Percentiles rank a stretch among this genome's conserved stretches.
phyloP scores from a whole-genome alignment of 1,140 invertebrate genomes.

The Drosophila nasuta region DNA sequence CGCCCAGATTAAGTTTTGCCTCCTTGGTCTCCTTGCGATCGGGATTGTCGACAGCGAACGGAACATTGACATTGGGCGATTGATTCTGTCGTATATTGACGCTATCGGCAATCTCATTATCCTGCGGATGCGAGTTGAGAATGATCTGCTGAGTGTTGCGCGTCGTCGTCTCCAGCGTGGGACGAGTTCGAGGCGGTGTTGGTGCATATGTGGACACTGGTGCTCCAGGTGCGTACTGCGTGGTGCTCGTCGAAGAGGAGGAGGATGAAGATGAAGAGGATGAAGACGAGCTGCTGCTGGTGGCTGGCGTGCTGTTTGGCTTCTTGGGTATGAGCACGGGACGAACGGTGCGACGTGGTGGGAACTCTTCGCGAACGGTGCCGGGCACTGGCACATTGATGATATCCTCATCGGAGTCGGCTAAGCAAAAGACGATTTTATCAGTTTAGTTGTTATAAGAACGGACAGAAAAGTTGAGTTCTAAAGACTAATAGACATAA shows the following conservation, averaged over 20 bases:
- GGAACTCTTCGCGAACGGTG: constrained; percentile 84
- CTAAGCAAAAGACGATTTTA: constrained; percentile 15
- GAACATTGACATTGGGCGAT: constrained; percentile 89
- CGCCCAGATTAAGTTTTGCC: constrained; percentile 92
- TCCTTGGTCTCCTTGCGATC: constrained; percentile 88
- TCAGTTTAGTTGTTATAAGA: too few species aligned
- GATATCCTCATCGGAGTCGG: constrained; percentile 78
- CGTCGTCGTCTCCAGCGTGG: constrained; percentile 72
- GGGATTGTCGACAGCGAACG: constrained; percentile 88
- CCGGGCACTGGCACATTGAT: constrained; percentile 79
- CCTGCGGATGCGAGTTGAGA: constrained; percentile 88
- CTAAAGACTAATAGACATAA: too few species aligned
- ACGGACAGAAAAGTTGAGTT: too few species aligned
- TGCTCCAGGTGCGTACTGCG: constrained; percentile 35
- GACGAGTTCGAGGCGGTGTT: constrained; percentile 49
- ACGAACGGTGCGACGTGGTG: constrained; percentile 71
- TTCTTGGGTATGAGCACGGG: constrained; percentile 80
- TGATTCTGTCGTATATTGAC: constrained; percentile 85
- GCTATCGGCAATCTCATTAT: constrained; percentile 86
- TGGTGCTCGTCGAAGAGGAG: constrained; percentile 31
- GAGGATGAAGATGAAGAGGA: neutral
- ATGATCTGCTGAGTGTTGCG: constrained; percentile 86
- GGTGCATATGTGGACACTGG: constrained; percentile 60
- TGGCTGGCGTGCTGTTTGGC: constrained; percentile 66
- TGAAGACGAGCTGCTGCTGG: constrained; percentile 43